phyloP scores from a whole-genome alignment of 1,140 invertebrate species.

The Pseudomyrmex flavicornis region DNA sequence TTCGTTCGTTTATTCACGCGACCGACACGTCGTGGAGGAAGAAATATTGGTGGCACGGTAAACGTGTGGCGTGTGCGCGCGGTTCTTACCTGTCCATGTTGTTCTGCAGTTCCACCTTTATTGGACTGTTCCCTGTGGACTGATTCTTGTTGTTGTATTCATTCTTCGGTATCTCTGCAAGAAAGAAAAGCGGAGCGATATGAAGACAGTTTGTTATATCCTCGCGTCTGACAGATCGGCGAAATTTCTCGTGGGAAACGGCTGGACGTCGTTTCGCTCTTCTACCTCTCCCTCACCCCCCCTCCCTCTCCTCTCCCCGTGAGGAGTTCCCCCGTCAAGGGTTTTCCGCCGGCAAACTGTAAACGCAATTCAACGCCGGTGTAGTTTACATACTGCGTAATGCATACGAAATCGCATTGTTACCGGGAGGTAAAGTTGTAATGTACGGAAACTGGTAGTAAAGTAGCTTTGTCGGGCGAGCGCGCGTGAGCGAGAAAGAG shows the following conservation, averaged over 20 bases:
- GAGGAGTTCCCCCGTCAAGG: not conserved
- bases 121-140: conserved; percentile 92
- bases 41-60: conserved; percentile 32
- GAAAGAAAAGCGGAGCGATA: conserved; percentile 75
- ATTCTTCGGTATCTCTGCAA: conserved; percentile 93
- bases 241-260: conserved; percentile 69
- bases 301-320: conserved; percentile 22
- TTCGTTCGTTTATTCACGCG: conserved; percentile 20
- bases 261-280: not conserved
- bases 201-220: conserved; percentile 59
- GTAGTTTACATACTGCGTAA: conserved; percentile 52
- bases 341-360: conserved; percentile 34
- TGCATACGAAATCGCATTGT: conserved; percentile 54
- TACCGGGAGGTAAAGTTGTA: conserved; percentile 25
- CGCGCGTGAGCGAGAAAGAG: too few species aligned
- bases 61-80: not conserved
- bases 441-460: conserved; percentile 19
- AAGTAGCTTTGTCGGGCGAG: conserved; percentile 22
- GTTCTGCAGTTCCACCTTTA: conserved; percentile 89
- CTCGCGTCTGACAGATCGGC: conserved; percentile 59
- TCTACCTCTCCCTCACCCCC: too few species aligned
- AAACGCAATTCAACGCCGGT: conserved; percentile 50
- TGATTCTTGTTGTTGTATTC: conserved; percentile 95
- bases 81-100: conserved; percentile 88
- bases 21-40: not conserved